phyloP scores from a whole-genome alignment of 2,797 vertebrate genomes.

The Hippopotamyrus pictus region DNA sequence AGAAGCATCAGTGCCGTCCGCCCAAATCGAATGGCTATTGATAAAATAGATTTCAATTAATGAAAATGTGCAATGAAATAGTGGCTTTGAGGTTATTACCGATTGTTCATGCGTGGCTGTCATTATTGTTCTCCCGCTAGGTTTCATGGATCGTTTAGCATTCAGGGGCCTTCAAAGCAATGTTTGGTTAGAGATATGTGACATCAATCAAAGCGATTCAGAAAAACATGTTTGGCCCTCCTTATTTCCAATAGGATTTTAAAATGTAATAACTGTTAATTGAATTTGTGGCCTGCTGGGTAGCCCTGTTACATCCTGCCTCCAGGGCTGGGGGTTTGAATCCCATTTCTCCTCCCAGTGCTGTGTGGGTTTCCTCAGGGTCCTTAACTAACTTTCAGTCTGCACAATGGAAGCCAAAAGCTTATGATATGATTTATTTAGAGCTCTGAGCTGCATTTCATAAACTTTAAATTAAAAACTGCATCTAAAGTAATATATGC shows the following conservation, averaged over 20 bases:
- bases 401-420: background rate
- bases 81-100: background rate
- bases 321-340: background rate
- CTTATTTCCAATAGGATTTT: background rate
- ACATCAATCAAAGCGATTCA: background rate
- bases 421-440: slow-evolving; percentile 6
- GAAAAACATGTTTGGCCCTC: background rate
- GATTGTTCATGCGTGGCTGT: background rate
- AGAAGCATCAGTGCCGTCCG: background rate
- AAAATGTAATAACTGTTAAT: background rate
- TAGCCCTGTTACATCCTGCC: background rate
- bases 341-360: background rate
- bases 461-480: background rate
- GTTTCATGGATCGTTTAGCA: background rate
- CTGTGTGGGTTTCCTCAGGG: background rate
- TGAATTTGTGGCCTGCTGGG: background rate
- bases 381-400: background rate
- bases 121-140: background rate
- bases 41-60: background rate
- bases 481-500: background rate
- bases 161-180: background rate
- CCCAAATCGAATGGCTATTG: background rate
- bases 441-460: background rate
- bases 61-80: background rate
- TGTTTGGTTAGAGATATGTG: background rate